Percentiles rank a stretch among this genome's conserved stretches.
Conservation (phyloP, 2,797 vertebrate species). For the Philypnodon macrostomus region DNA sequence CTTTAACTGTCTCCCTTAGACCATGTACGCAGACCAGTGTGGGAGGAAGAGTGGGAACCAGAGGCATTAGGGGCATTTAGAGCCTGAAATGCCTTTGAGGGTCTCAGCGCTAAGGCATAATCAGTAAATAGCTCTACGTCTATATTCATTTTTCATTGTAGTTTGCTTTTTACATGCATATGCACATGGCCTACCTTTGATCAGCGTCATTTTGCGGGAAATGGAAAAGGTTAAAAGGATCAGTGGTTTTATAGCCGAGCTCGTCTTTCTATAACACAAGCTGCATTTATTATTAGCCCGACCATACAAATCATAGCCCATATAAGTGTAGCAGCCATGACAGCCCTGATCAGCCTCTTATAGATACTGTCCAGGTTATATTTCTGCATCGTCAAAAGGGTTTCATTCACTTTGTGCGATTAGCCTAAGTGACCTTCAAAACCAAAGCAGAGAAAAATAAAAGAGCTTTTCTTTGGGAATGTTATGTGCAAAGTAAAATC, state of each 20-base stretch:
- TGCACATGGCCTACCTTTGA: conserved; percentile 44
- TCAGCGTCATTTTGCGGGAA: conserved; percentile 51
- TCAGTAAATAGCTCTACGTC: conserved; percentile 72
- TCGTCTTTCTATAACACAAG: conserved; percentile 43
- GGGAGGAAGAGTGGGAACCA: conserved; percentile 33
- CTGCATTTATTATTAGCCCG: conserved; percentile 38
- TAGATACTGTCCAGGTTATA: conserved; percentile 46
- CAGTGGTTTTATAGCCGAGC: conserved; percentile 50
- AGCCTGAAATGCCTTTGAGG: conserved; percentile 37
- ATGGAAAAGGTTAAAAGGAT: conserved; percentile 68
- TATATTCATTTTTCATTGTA: conserved; percentile 58
- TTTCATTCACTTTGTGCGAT: conserved; percentile 35
- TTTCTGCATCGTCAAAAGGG: conserved; percentile 39
- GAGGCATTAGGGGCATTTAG: conserved; percentile 36
- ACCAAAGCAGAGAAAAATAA: conserved; percentile 39
- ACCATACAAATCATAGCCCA: conserved; percentile 44
- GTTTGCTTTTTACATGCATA: conserved; percentile 48
- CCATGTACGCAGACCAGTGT: conserved; percentile 11
- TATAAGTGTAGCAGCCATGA: conserved; percentile 46
- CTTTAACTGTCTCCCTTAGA: conserved; percentile 32
- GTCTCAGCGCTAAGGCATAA: conserved; percentile 38
- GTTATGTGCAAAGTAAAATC: background rate
- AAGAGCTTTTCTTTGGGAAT: conserved; percentile 10
- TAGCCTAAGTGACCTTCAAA: conserved; percentile 47
- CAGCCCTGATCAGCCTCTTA: conserved; percentile 52